phyloP scores from a whole-genome alignment of 2,888 invertebrate species.

The Drosophila rellima region DNA sequence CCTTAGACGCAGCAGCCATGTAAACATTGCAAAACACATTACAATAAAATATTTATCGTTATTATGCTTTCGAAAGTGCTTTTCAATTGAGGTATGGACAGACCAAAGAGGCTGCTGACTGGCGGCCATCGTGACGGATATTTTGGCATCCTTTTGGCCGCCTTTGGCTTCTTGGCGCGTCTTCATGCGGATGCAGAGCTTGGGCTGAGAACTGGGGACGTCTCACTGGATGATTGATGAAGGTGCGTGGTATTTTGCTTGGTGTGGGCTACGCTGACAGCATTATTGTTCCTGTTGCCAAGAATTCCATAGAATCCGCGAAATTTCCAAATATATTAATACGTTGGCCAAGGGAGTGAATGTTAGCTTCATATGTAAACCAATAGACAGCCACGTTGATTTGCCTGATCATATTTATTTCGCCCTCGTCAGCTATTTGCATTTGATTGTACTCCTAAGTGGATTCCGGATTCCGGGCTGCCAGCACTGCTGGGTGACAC shows the following conservation, averaged over 20 bases:
- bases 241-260: slow-evolving; percentile 24
- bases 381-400: slow-evolving; percentile 60
- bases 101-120: slow-evolving; percentile 38
- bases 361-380: slow-evolving; percentile 51
- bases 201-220: not conserved
- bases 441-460: slow-evolving; percentile 61
- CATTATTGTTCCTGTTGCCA: slow-evolving; percentile 46
- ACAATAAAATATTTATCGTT: slow-evolving; percentile 83
- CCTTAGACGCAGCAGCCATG: slow-evolving; percentile 58
- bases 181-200: not conserved
- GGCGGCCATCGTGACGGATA: slow-evolving; percentile 32
- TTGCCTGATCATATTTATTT: slow-evolving; percentile 77
- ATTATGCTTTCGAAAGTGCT: slow-evolving; percentile 82
- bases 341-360: slow-evolving; percentile 19
- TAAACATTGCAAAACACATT: slow-evolving; percentile 77
- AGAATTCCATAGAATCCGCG: slow-evolving; percentile 57
- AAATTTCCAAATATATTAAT: slow-evolving; percentile 51
- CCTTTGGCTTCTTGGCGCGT: slow-evolving; percentile 31
- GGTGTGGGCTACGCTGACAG: slow-evolving; percentile 56
- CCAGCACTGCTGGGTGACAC: slow-evolving; percentile 25
- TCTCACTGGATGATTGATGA: slow-evolving; percentile 71
- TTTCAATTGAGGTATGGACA: slow-evolving; percentile 79
- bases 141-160: slow-evolving; percentile 44
- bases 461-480: slow-evolving; percentile 25
- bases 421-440: slow-evolving; percentile 67